phyloP scores from a whole-genome alignment of 2,797 vertebrate species.

The Periparus ater region DNA sequence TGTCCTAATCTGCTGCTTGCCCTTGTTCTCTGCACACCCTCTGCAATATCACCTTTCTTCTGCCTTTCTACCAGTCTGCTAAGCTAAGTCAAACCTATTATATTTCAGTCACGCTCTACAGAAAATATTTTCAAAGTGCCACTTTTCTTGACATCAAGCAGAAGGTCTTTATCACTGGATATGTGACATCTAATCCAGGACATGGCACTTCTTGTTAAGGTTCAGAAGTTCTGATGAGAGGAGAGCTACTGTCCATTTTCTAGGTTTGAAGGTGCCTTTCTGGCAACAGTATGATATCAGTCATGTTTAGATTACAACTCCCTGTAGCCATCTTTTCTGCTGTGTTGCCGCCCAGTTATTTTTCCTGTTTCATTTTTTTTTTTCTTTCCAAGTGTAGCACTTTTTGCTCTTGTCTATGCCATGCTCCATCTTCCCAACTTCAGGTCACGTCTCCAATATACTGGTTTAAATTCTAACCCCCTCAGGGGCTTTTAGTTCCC shows the following conservation, averaged over 20 bases:
- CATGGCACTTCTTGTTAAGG: neutral
- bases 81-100: neutral
- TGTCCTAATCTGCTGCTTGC: neutral
- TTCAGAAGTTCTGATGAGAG: neutral
- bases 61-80: neutral
- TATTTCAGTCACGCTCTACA: neutral
- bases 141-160: neutral
- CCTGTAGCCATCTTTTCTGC: neutral
- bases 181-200: neutral
- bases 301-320: neutral
- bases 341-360: neutral
- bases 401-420: neutral
- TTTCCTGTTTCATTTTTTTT: neutral
- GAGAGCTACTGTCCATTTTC: neutral
- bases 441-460: neutral
- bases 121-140: neutral
- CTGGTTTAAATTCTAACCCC: neutral
- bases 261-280: neutral
- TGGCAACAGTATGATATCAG: neutral
- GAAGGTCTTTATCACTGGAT: neutral
- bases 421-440: fast-evolving
- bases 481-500: neutral
- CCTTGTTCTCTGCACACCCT: neutral
- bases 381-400: neutral
- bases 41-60: neutral